phyloP scores from a whole-genome alignment of 2,888 invertebrate species.

The Dicroscelio sp. region DNA sequence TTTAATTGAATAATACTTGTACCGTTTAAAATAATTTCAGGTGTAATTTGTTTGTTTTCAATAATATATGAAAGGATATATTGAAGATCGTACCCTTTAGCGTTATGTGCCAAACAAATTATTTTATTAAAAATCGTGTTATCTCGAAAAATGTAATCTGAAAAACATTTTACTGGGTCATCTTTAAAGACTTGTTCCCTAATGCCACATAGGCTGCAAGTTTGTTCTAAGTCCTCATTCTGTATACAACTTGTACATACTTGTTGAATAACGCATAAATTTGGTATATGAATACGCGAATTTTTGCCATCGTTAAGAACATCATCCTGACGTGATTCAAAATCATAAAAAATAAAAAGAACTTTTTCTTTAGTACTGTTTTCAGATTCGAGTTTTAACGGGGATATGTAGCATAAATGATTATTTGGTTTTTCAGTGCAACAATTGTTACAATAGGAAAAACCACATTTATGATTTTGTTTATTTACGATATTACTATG shows the following conservation, averaged over 20 bases:
- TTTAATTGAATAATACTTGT: slow-evolving; percentile 78
- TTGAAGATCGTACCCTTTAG: slow-evolving; percentile 42
- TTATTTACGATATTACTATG: too few species aligned
- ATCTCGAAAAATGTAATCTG: slow-evolving; percentile 37
- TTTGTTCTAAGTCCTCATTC: not conserved
- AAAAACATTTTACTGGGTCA: slow-evolving; percentile 50
- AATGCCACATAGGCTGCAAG: not conserved
- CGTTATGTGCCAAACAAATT: slow-evolving; percentile 62
- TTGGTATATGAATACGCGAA: not conserved
- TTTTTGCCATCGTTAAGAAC: not conserved
- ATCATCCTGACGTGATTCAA: slow-evolving; percentile 65
- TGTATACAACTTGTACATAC: not conserved
- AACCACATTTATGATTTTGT: too few species aligned
- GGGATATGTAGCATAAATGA: not conserved
- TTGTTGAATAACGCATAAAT: slow-evolving; percentile 9
- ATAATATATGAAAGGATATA: slow-evolving; percentile 37
- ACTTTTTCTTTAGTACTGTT: not conserved
- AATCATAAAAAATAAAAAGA: slow-evolving; percentile 72
- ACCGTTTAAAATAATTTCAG: slow-evolving; percentile 72
- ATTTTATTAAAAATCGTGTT: slow-evolving; percentile 23
- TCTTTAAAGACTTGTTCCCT: slow-evolving; percentile 16
- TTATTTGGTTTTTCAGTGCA: not conserved
- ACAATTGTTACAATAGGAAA: too few species aligned
- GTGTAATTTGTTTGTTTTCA: not conserved
- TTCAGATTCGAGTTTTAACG: not conserved